Percentiles rank a stretch among this genome's conserved stretches.
These are phyloP conservation scores for Lamprotornis superbus DNA, from an alignment of 2,113 vertebrate genomes.

Conservation along the genomic window DNA sequence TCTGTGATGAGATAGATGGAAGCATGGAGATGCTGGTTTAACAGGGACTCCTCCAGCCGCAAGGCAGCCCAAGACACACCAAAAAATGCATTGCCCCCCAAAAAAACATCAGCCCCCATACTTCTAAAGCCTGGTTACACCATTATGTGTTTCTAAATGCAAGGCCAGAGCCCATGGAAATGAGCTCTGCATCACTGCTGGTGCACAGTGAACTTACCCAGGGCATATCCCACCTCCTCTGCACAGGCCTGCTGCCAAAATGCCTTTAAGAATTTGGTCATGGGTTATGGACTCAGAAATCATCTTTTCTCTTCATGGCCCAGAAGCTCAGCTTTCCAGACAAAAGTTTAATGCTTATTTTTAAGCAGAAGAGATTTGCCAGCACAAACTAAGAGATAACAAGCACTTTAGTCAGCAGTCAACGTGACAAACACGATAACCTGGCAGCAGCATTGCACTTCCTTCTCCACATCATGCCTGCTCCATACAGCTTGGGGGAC, in stretches of 20 bases:
- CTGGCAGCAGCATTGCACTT: background rate
- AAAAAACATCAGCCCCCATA: background rate
- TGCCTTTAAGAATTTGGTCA: background rate
- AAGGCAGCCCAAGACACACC: background rate
- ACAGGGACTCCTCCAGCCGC: background rate
- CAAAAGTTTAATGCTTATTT: background rate
- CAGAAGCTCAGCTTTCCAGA: background rate
- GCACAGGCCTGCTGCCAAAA: background rate
- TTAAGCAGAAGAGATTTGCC: background rate
- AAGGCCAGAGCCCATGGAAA: background rate
- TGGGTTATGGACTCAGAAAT: background rate
- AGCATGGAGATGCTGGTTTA: background rate
- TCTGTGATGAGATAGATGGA: background rate
- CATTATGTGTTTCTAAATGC: background rate
- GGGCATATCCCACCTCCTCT: background rate
- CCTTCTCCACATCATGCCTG: background rate
- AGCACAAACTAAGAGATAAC: background rate
- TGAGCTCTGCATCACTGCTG: rapidly evolving
- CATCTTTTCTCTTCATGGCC: background rate
- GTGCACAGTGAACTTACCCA: background rate
- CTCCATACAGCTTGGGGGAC: background rate
- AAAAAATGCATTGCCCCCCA: background rate
- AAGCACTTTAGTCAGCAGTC: background rate
- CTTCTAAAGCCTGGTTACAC: background rate
- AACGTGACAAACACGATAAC: rapidly evolving